Evolutionary conservation across 2,797 vertebrate genomes (phyloP), one percentile per base, ranked within the genome.

Genomic region (Melanotaenia boesemani): DNA sequence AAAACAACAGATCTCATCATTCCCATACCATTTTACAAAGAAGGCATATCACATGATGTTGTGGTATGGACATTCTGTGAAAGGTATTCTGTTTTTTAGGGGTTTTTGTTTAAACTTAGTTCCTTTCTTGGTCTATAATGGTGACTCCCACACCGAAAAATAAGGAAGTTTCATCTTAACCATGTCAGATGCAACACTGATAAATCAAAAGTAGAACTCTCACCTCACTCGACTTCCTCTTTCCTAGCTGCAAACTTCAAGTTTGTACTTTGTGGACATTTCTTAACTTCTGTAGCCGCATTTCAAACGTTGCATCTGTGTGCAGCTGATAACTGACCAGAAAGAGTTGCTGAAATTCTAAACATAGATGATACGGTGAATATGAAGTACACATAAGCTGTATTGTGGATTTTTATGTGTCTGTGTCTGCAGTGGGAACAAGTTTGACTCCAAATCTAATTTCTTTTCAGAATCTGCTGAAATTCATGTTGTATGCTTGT

Each of bases 81-180:
- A 67, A 54, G 9, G 1, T 4, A n/a, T 36, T 50, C n/a, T 73
- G 2, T 18, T 44, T 28, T 48, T 5, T 24, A 34, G 32, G 32
- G 32, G 6, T 34, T 36, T 13, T 0, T 58, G n/a, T 13, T 65
- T 72, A 34, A 28, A 58, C 34, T 63, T 9, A 13, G 41, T 75
- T 81, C 37, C 63, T 55, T 54, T 10, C 3, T 24, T 20, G 37
- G 16, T 39, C 0, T 36, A 11, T 0, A 57, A 55, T 46, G 2
- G 30, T 67, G 28, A n/a, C 16, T 7, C 44, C 44, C 18, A 6
- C 6, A 20, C 6, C 15, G 0, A 1, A 67, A 1, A 85, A 89
- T 69, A 18, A 67, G 82, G 84, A 88, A 85, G 59, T 74, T 37
- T 41, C 4, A 34, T 68, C 73, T 37, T 56, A 1, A 55, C 32